phyloP scores from a whole-genome alignment of 53 echinoderm and acorn worm species.

The Henricia sp. region DNA sequence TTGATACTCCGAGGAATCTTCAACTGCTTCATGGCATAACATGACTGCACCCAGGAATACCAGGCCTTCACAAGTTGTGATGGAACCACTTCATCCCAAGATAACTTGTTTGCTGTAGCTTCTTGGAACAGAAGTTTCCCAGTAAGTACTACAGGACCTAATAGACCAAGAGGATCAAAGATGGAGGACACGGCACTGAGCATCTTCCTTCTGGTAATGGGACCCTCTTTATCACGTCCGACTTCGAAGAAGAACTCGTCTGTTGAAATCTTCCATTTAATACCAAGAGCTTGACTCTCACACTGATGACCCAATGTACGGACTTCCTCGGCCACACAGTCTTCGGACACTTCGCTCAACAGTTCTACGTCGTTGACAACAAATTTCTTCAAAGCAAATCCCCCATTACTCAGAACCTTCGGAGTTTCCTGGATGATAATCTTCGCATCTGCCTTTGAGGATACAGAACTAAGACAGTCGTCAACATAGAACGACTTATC shows the following conservation, averaged over 20 bases:
- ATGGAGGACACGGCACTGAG: not conserved
- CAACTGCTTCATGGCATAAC: slow-evolving; percentile 20
- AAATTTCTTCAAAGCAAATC: slow-evolving; percentile 29
- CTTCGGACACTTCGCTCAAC: not conserved
- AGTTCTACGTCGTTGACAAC: not conserved
- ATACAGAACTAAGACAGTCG: slow-evolving; percentile 32
- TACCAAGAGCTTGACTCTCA: slow-evolving; percentile 19
- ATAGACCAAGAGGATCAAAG: slow-evolving; percentile 9
- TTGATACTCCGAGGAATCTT: slow-evolving; percentile 54
- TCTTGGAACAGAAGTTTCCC: slow-evolving; percentile 47
- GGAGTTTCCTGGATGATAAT: slow-evolving; percentile 14
- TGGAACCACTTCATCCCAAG: slow-evolving; percentile 48
- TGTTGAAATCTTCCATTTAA: slow-evolving; percentile 9
- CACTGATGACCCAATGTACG: not conserved
- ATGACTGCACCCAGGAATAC: slow-evolving; percentile 14
- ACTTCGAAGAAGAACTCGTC: slow-evolving; percentile 14
- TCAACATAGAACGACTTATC: slow-evolving; percentile 41
- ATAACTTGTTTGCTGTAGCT: slow-evolving; percentile 25
- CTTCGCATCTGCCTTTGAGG: not conserved
- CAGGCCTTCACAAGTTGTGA: slow-evolving; percentile 1
- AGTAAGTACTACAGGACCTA: slow-evolving; percentile 8
- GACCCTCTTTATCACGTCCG: not conserved
- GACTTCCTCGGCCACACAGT: not conserved
- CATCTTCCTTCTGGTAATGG: not conserved
- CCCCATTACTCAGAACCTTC: slow-evolving; percentile 16